Percentiles rank a stretch among this genome's conserved stretches.
Conservation (phyloP, 2,888 invertebrate species). For the Malthinus flaveolus region DNA sequence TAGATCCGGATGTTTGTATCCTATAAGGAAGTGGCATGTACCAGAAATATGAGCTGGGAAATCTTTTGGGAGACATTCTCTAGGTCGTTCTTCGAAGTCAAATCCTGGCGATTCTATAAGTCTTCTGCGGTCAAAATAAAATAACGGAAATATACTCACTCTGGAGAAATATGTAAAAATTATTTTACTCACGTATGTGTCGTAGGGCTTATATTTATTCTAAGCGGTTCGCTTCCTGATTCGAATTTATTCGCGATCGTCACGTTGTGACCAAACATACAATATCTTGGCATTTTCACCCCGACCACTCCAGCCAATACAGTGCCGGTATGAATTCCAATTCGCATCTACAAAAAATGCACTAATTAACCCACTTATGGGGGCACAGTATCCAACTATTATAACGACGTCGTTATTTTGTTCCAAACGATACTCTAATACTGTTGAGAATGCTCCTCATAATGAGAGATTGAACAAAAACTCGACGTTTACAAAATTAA, state of each 20-base stretch:
- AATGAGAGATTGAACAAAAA: too few species aligned
- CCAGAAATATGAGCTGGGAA: slow-evolving; percentile 78
- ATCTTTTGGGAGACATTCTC: slow-evolving; percentile 80
- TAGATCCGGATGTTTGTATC: slow-evolving; percentile 73
- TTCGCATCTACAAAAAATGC: slow-evolving; percentile 79
- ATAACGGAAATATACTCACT: slow-evolving; percentile 34
- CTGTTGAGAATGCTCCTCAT: too few species aligned
- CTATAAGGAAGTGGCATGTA: slow-evolving; percentile 84
- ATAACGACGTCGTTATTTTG: too few species aligned
- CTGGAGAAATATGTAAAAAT: background rate
- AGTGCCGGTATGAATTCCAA: slow-evolving; percentile 91
- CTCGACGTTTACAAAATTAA: too few species aligned
- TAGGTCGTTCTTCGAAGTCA: slow-evolving; percentile 73
- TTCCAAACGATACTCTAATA: too few species aligned
- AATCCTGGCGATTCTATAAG: slow-evolving; percentile 77
- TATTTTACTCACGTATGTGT: slow-evolving; percentile 78
- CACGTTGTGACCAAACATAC: slow-evolving; percentile 93
- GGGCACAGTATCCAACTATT: background rate
- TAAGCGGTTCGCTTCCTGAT: slow-evolving; percentile 87
- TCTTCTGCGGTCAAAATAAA: slow-evolving; percentile 60
- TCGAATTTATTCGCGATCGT: slow-evolving; percentile 96
- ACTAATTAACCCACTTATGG: background rate
- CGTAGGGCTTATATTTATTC: slow-evolving; percentile 91
- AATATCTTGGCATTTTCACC: slow-evolving; percentile 91
- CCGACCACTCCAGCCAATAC: slow-evolving; percentile 94